Conservation (phyloP, 2,797 vertebrate genomes). For the Sebastes iracundus region DNA sequence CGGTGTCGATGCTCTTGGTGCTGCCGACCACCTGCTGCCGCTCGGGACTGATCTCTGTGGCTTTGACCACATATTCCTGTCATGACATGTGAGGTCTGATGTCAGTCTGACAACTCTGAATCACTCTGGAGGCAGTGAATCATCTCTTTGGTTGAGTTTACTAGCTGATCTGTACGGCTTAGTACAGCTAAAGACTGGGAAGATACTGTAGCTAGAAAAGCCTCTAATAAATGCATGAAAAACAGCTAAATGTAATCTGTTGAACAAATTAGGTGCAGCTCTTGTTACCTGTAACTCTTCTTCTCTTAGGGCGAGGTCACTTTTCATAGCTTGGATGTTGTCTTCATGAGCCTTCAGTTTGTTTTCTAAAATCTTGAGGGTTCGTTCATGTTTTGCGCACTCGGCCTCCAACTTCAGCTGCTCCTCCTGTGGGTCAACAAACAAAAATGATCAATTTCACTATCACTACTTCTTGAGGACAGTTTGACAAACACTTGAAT, state of each 20-base stretch:
- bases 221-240: not conserved
- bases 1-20: slow-evolving; percentile 65
- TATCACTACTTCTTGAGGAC: not conserved
- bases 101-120: not conserved
- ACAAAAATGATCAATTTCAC: not conserved
- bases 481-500: not conserved
- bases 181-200: not conserved
- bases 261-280: not conserved
- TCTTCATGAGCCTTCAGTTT: slow-evolving; percentile 39
- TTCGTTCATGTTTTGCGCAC: slow-evolving; percentile 26
- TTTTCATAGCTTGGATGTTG: slow-evolving; percentile 46
- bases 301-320: slow-evolving; percentile 35
- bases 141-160: not conserved
- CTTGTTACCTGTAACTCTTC: slow-evolving; percentile 52
- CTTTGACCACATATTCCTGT: slow-evolving; percentile 60
- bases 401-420: slow-evolving; percentile 55
- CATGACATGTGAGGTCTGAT: not conserved
- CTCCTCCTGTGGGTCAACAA: slow-evolving; percentile 44
- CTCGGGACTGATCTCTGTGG: slow-evolving; percentile 69
- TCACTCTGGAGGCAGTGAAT: not conserved
- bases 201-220: not conserved
- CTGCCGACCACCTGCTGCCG: slow-evolving; percentile 59
- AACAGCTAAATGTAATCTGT: not conserved
- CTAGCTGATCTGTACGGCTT: not conserved
- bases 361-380: slow-evolving; percentile 39